Evolutionary conservation across 2,888 invertebrate genomes (phyloP).

Genomic region (Crossocerus cetratus): DNA sequence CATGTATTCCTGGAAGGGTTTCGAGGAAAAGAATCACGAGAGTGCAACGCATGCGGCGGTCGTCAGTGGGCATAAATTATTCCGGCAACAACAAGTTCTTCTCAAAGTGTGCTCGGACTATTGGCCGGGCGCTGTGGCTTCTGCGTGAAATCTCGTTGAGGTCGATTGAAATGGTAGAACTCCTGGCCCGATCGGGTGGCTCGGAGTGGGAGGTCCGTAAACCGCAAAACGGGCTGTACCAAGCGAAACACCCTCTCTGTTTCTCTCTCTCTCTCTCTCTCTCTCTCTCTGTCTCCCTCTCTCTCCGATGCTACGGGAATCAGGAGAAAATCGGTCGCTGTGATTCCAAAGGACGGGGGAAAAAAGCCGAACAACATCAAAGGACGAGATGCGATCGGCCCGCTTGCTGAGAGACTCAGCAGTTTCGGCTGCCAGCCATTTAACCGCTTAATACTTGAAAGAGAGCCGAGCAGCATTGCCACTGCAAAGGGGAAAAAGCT

Average conservation of each 20-base stretch:
- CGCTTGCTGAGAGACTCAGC: slow-evolving; percentile 49
- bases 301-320: slow-evolving; percentile 21
- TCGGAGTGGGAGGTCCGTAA: too few species aligned
- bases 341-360: slow-evolving; percentile 39
- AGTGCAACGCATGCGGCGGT: too few species aligned
- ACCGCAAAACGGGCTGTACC: neutral
- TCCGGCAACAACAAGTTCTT: neutral
- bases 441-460: slow-evolving; percentile 50
- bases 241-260: neutral
- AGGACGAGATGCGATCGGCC: slow-evolving; percentile 50
- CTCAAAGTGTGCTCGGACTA: neutral
- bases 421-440: slow-evolving; percentile 47
- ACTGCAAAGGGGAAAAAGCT: neutral
- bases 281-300: neutral
- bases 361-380: slow-evolving; percentile 42
- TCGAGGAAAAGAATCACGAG: too few species aligned
- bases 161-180: neutral
- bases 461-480: slow-evolving; percentile 6
- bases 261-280: neutral
- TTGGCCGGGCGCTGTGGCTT: neutral
- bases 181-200: too few species aligned
- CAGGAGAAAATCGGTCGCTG: slow-evolving; percentile 43
- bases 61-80: too few species aligned
- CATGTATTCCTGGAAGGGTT: too few species aligned
- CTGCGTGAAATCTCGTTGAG: neutral